A percentile compares a stretch with the other conserved stretches of the same genome.
These are phyloP conservation scores for Acrobeloides nanus DNA, from an alignment of 2,888 invertebrate genomes.

Conservation along the genomic window DNA sequence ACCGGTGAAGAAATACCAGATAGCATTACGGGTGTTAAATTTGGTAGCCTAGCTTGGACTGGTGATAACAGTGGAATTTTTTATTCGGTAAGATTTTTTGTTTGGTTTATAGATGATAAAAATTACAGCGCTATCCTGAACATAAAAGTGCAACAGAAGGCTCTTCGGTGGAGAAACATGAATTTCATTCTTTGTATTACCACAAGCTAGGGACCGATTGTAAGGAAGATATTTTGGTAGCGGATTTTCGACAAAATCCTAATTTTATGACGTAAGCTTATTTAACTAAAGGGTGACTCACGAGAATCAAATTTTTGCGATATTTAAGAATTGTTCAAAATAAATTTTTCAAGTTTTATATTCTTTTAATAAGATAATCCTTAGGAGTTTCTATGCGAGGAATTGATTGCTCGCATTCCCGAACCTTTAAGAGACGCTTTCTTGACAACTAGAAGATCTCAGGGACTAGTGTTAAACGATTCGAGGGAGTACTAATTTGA, in stretches of 20 bases:
- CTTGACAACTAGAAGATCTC: too few relatives aligned
- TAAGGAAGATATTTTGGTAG: slow-evolving; percentile 74
- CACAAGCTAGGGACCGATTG: slow-evolving; percentile 80
- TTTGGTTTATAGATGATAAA: too few relatives aligned
- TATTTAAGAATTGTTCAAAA: not conserved
- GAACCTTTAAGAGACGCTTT: too few relatives aligned
- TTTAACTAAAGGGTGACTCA: slow-evolving; percentile 1
- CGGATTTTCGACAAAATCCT: slow-evolving; percentile 52
- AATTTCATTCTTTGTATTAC: slow-evolving; percentile 86
- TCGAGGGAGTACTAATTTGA: too few relatives aligned
- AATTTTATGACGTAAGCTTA: slow-evolving; percentile 24
- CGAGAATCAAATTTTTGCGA: too few relatives aligned
- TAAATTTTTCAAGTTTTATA: slow-evolving; percentile 6
- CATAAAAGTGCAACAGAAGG: slow-evolving; percentile 66
- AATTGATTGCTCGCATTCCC: too few relatives aligned
- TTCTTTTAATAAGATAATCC: too few relatives aligned
- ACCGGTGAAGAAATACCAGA: slow-evolving; percentile 77
- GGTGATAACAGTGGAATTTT: slow-evolving; percentile 89
- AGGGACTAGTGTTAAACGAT: too few relatives aligned
- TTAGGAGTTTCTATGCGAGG: too few relatives aligned
- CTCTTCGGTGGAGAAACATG: slow-evolving; percentile 76
- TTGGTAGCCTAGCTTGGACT: slow-evolving; percentile 83
- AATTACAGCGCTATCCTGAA: slow-evolving; percentile 52
- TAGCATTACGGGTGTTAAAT: slow-evolving; percentile 81
- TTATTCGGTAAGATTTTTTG: slow-evolving; percentile 60